Base-by-base conservation (phyloP, 2,113 vertebrate genomes). In the Jaculus jaculus region DNA sequence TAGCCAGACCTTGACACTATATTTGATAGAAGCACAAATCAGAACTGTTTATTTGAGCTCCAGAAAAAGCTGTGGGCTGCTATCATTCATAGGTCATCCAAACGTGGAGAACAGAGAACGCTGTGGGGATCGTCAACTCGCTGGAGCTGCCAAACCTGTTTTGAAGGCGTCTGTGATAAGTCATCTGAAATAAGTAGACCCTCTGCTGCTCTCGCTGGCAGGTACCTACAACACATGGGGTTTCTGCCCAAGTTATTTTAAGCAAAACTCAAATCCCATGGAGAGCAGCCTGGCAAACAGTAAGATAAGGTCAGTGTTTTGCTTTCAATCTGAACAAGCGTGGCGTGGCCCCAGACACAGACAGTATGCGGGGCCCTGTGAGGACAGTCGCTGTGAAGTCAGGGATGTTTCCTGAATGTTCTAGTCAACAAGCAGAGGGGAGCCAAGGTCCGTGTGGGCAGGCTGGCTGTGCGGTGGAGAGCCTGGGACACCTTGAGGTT, bases 231-330 rank as follows among this genome's bases (percentile, higher is more conserved):
- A 68, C 47, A 84, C 80, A 84, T 20, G 34, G 37, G 30, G 91
- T 32, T 81, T 90, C 69, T n/a, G 72, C 69, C 93, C 82, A 58
- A 95, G 95, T 91, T 78, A 85, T 94, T 93, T 90, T 95, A 94
- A 93, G 81, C 78, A 60, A 84, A 91, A 94, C 78, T 77, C 39
- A 32, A 72, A 86, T 23, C 21, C 85, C 81, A 71, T 7, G 23
- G 92, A 96, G 60, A 84, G 28, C 16, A 28, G 65, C 32, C 47
- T 0, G 17, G 79, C 81, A 60, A 82, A 93, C 90, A 91, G 73
- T 77, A 6, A 28, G 71, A 77, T 66, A 51, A 71, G 73, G 78
- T 86, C 66, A 65, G 65, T 84, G 79, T 78, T 81, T 82, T 78
- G 84, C 90, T 96, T 95, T 87, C 72, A 37, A 58, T 80, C 63